Evolutionary conservation across 2,113 vertebrate genomes (phyloP).

Genomic region (Cettia cetti): DNA sequence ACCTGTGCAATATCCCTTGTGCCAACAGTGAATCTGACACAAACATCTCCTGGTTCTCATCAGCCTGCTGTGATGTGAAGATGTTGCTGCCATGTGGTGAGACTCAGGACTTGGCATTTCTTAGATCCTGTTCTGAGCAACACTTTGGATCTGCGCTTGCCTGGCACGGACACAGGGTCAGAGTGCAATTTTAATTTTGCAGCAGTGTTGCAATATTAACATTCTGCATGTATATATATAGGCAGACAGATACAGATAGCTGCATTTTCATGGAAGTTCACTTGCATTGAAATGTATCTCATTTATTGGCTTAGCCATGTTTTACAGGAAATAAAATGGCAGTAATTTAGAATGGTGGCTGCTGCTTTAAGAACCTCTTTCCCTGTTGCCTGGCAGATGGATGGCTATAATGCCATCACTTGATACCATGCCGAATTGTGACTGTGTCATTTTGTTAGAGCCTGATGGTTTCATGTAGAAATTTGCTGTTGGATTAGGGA

Average conservation of each 20-base stretch:
- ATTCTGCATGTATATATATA: not conserved
- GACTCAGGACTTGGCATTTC: not conserved
- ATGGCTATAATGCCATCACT: constrained; percentile 67
- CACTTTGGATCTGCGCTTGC: not conserved
- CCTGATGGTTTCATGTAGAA: constrained; percentile 68
- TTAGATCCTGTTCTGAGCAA: not conserved
- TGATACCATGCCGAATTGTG: constrained; percentile 66
- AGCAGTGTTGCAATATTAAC: not conserved
- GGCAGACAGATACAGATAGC: not conserved
- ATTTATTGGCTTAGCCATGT: not conserved
- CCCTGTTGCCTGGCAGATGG: constrained; percentile 58
- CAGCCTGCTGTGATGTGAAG: not conserved
- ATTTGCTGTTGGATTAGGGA: constrained; percentile 44
- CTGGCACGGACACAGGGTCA: not conserved
- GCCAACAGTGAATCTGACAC: not conserved
- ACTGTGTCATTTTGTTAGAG: constrained; percentile 59
- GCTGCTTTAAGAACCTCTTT: constrained; percentile 54
- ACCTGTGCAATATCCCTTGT: not conserved
- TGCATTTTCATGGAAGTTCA: not conserved
- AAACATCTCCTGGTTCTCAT: not conserved
- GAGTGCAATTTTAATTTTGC: not conserved
- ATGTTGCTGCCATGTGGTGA: not conserved
- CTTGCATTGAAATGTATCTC: not conserved
- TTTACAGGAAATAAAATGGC: not conserved
- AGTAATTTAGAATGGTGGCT: constrained; percentile 4